Conservation (phyloP, 2,888 invertebrate genomes). For the Drosophila villosipedis region DNA sequence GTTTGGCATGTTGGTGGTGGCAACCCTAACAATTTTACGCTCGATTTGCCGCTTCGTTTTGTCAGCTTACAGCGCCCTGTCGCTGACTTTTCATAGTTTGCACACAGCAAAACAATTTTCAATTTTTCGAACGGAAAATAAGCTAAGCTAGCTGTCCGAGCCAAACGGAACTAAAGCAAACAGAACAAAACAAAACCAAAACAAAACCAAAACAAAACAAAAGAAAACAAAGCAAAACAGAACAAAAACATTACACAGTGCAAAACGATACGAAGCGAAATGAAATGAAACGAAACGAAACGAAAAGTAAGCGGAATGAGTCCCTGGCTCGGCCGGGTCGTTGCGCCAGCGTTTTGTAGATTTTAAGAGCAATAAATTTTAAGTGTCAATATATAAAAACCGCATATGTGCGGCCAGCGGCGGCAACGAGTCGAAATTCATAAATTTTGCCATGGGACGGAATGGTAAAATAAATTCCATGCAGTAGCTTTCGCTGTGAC, state of each 20-base stretch:
- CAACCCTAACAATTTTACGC: constrained; percentile 63
- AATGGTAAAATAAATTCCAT: constrained; percentile 76
- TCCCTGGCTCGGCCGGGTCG: constrained; percentile 25
- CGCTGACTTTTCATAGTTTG: constrained; percentile 59
- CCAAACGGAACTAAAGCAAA: constrained; percentile 23
- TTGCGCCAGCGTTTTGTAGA: constrained; percentile 70
- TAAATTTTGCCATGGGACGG: constrained; percentile 71
- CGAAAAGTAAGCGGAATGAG: constrained; percentile 25
- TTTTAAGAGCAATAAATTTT: constrained; percentile 78
- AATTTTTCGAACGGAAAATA: constrained; percentile 13
- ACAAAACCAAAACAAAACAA: not conserved
- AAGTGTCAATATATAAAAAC: constrained; percentile 81
- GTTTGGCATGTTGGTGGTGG: constrained; percentile 19
- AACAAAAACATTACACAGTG: not conserved
- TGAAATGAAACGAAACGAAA: constrained; percentile 6
- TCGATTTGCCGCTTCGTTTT: constrained; percentile 63
- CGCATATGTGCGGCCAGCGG: constrained; percentile 77
- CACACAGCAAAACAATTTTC: constrained; percentile 54
- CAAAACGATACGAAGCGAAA: not conserved
- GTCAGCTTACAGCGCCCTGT: constrained; percentile 48
- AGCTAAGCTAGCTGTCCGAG: constrained; percentile 30
- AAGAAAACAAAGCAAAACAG: constrained; percentile 1
- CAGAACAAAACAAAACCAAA: not conserved
- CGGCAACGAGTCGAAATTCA: constrained; percentile 73
- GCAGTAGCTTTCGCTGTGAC: constrained; percentile 54